phyloP scores from a whole-genome alignment of 2,888 invertebrate genomes.

The Machimus rusticus region DNA sequence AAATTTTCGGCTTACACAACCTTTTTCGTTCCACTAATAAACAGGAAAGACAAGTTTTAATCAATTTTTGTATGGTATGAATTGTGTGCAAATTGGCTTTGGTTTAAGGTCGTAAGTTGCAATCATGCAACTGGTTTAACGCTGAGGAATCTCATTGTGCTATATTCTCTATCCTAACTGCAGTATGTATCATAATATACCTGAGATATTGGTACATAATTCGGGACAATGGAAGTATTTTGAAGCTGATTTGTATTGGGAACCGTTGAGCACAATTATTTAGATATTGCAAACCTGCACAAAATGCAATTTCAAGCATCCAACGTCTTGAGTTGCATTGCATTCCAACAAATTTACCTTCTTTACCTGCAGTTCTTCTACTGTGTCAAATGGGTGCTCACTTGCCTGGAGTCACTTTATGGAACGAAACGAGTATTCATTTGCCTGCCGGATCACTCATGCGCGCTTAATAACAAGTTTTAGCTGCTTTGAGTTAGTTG shows the following conservation, averaged over 20 bases:
- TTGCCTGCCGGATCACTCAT: not conserved
- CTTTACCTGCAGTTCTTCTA: not conserved
- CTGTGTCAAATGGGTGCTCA: not conserved
- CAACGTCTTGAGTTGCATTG: not conserved
- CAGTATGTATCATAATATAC: not conserved
- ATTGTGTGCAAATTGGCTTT: not conserved
- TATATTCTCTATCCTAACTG: not conserved
- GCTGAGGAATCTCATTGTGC: not conserved
- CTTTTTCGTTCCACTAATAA: not conserved
- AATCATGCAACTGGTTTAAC: not conserved
- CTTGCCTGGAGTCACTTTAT: not conserved
- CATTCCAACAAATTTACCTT: not conserved
- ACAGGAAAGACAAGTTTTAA: not conserved
- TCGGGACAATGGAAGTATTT: not conserved
- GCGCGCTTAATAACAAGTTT: not conserved
- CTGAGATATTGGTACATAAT: not conserved
- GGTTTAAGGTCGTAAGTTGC: not conserved
- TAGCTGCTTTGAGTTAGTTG: not conserved
- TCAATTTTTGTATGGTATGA: not conserved
- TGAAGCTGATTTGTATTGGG: not conserved
- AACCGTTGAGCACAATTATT: not conserved
- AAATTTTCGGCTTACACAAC: not conserved
- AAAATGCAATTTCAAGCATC: not conserved
- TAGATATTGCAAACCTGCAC: not conserved
- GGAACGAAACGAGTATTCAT: not conserved